Evolutionary conservation across 92 coral and sea anemone species (phyloP).

Genomic region (Zoanthus gigantus): DNA sequence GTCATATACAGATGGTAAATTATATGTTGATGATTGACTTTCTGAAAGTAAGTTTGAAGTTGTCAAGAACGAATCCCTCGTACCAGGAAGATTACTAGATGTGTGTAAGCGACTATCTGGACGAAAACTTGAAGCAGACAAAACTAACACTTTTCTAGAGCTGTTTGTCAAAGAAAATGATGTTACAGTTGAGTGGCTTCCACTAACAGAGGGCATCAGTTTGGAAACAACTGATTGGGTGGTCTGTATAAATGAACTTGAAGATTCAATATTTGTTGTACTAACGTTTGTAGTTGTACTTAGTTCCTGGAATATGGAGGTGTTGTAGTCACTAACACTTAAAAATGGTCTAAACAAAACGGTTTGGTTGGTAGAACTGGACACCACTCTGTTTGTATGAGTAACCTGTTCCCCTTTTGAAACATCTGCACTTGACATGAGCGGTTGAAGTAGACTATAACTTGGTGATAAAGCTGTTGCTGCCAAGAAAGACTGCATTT

Average conservation of each 20-base stretch:
- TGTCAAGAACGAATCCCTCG: not conserved
- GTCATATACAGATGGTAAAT: slow-evolving; percentile 32
- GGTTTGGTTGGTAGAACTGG: not conserved
- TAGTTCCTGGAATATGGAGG: not conserved
- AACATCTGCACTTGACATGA: not conserved
- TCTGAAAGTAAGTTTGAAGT: not conserved
- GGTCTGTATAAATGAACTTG: not conserved
- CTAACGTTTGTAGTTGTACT: not conserved
- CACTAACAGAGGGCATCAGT: slow-evolving; percentile 7
- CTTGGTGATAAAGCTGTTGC: not conserved
- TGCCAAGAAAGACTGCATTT: no score
- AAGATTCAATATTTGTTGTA: not conserved
- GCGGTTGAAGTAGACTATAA: not conserved
- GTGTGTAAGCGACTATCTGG: not conserved
- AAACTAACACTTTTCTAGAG: not conserved
- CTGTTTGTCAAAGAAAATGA: not conserved
- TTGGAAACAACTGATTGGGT: not conserved
- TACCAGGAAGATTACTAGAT: not conserved
- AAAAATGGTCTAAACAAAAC: no score
- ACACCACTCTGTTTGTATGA: no score
- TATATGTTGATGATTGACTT: slow-evolving; percentile 41
- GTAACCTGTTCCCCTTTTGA: no score
- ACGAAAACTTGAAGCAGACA: not conserved
- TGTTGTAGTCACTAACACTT: not conserved
- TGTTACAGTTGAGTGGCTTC: not conserved